These are phyloP conservation scores for Alauda arvensis DNA, from an alignment of 2,797 vertebrate genomes.

Conservation along the genomic window DNA sequence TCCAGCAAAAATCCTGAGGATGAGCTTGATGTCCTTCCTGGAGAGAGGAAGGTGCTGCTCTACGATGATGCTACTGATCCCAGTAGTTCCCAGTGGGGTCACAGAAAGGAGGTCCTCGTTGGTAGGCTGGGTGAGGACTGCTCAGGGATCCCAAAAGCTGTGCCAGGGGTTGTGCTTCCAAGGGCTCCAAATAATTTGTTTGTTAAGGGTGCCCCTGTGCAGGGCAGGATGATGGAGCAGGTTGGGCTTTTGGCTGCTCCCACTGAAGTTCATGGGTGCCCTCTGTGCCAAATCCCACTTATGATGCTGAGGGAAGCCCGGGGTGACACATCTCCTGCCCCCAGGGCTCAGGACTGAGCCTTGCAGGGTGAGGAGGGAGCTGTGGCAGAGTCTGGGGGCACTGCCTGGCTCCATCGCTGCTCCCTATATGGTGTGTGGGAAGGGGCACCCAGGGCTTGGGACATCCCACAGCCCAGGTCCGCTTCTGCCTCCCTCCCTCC, in stretches of 20 bases:
- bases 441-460: not conserved
- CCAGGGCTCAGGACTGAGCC: not conserved
- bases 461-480: not conserved
- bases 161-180: not conserved
- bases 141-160: not conserved
- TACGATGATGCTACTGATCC: too few relatives aligned
- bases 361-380: not conserved
- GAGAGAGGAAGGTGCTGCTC: not conserved
- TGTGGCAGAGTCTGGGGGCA: not conserved
- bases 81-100: accelerated
- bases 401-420: too few relatives aligned
- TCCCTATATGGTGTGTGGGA: accelerated
- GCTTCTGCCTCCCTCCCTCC: not conserved
- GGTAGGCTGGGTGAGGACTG: not conserved
- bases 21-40: accelerated
- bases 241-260: not conserved
- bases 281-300: not conserved
- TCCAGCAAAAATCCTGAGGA: not conserved
- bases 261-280: accelerated
- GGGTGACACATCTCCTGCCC: accelerated
- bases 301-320: not conserved
- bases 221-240: not conserved
- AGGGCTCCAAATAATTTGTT: not conserved
- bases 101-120: not conserved
- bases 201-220: not conserved